Conservation (phyloP, 2,113 vertebrate species). For the Sorex araneus region DNA sequence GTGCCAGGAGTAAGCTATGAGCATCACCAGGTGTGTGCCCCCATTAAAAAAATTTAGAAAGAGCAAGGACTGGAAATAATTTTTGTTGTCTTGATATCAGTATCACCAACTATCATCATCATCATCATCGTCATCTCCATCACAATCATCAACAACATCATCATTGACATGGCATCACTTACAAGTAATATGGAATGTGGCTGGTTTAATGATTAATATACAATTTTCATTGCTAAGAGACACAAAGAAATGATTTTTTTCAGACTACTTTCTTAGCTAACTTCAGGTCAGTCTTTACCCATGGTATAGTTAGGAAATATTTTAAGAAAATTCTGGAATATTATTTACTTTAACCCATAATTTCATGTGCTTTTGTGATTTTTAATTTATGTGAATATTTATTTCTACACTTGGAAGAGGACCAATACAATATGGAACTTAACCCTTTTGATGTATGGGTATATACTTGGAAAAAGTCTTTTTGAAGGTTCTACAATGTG, state of each 20-base stretch:
- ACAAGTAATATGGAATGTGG: background rate
- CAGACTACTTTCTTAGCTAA: background rate
- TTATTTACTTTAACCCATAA: background rate
- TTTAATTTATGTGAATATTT: conserved; percentile 8
- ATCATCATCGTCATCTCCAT: too few species aligned
- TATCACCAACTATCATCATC: background rate
- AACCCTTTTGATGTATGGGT: background rate
- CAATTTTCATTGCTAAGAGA: background rate
- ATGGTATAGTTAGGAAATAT: background rate
- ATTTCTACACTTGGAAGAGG: background rate
- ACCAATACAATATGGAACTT: background rate
- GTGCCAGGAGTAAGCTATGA: too few species aligned
- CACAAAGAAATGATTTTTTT: background rate
- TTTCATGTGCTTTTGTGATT: background rate
- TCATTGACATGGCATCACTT: background rate
- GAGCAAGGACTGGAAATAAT: background rate
- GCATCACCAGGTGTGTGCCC: too few species aligned
- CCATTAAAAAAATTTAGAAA: background rate
- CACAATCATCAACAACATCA: background rate
- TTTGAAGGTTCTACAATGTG: background rate
- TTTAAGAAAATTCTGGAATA: background rate
- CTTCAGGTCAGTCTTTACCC: background rate
- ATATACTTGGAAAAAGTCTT: background rate
- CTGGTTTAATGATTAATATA: background rate
- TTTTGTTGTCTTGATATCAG: background rate